Evolutionary conservation across 1,140 invertebrate species (phyloP), one percentile per base, ranked within the genome.

Genomic region (Drosophila orena): DNA sequence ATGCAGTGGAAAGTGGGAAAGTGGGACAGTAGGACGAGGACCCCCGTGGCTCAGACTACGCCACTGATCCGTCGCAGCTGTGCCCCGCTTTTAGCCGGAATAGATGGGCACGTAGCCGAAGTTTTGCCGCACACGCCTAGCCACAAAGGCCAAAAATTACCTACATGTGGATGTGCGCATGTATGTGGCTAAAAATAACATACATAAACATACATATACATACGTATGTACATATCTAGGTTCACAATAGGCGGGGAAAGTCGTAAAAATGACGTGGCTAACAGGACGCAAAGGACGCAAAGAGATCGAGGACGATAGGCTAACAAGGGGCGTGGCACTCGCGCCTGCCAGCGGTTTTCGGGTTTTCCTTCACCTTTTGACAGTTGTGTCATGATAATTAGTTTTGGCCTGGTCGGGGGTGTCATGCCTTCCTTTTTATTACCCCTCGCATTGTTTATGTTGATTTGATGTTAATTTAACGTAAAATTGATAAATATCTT

Each of bases 381-480:
- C 83, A 88, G 85, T 90, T 89, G 73, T 89, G 85, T 84, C 77
- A 90, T 84, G 80, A 85, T 89, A 89, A 89, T 89, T 90, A 89
- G 84, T 68, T 59, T 53, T 46, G 30, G 58, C 47, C 50, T 68
- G 58, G 49, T 62, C 62, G 75, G 65, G 61, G 55, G 83, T 81
- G 77, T 83, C 77, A 65, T 80, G 81, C 77, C 69, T 88, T 55
- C 44, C 68, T 83, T 50, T 88, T 88, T 89, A 89, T 83, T 75
- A 76, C 65, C 76, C 50, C 47, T 65, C 56, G 62, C 70, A 73
- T 88, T 84, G 79, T 89, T 84, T 89, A 89, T 90, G 85, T 78
- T 77, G 85, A 89, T 84, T 90, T 68, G 59, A 89, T 90, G 85
- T 84, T 89, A 89, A 84, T 90, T 84, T 89, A 60, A 74, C 72